phyloP scores from a whole-genome alignment of 1,140 invertebrate genomes.

The Eubasilissa regina region DNA sequence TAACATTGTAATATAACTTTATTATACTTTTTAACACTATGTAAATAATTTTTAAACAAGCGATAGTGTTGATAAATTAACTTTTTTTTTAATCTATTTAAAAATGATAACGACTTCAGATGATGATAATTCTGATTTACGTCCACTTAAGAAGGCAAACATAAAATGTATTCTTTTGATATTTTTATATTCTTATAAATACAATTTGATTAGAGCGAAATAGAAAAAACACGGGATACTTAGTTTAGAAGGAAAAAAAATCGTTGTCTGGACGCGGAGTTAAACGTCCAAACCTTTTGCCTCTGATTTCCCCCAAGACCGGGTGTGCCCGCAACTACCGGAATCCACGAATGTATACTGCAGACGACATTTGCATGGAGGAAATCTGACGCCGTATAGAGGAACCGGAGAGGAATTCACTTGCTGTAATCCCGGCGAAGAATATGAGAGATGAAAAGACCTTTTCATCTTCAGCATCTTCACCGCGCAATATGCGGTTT shows the following conservation, averaged over 20 bases:
- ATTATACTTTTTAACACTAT: too few species aligned
- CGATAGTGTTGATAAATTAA: too few species aligned
- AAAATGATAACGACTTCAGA: too few species aligned
- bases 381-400: background rate
- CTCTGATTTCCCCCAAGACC: conserved; percentile 30
- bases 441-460: conserved; percentile 25
- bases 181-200: too few species aligned
- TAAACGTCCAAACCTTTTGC: conserved; percentile 33
- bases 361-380: conserved; percentile 16
- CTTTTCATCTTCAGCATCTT: conserved; percentile 28
- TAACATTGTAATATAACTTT: too few species aligned
- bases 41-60: too few species aligned
- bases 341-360: background rate
- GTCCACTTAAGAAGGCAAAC: too few species aligned
- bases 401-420: background rate
- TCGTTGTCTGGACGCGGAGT: conserved; percentile 18
- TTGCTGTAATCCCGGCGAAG: conserved; percentile 7
- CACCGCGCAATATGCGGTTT: conserved; percentile 39
- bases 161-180: too few species aligned
- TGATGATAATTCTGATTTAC: too few species aligned
- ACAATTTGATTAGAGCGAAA: background rate
- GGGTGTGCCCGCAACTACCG: background rate
- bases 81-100: too few species aligned
- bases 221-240: background rate
- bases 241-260: background rate